Base-by-base conservation (phyloP, 2,888 invertebrate species). In the Dryomyza anilis region DNA sequence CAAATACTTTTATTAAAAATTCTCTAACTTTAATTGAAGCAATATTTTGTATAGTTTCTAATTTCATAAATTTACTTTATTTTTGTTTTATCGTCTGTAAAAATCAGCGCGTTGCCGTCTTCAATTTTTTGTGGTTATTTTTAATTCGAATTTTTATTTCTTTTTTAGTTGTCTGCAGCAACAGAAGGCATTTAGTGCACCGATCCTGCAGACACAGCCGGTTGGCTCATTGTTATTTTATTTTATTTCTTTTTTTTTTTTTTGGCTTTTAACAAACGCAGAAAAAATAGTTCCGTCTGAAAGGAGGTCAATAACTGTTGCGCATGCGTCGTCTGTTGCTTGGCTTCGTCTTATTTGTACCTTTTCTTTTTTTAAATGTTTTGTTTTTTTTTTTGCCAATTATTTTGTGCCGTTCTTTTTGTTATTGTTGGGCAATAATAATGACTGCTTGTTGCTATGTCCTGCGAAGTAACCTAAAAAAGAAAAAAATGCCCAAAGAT, bases 221-320 rank as follows among this genome's bases (percentile, higher is more conserved):
- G n/a, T n/a, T n/a, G n/a, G n/a, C n/a, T n/a, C n/a, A n/a, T n/a
- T 19, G 1, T 52, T 27, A 7, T 52, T 25, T 52, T 33, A n/a
- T 8, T 39, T 48, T 23, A 21, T 30, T 21, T 27, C 12, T 2
- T 21, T 27, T 7, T 58, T 5, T 30, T 30, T 19, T 16, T 45
- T 39, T 39, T 1, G 16, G 14, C 23, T 19, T 7, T n/a, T 33
- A 21, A 33, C 10, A 2, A 53, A 21, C n/a, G n/a, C n/a, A n/a
- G n/a, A n/a, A n/a, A n/a, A n/a, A n/a, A 50, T 12, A 7, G 10
- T 25, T n/a, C n/a, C 30, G 23, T 45, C 45, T 16, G n/a, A 33
- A 61, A 53, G 25, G 61, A 61, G 61, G 61, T 61, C 61, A 61
- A 61, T 53, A 61, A 61, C 61, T 61, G 61, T 61, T 61, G 61